A percentile compares a stretch with the other conserved stretches of the same genome.
Conservation (phyloP, 2,113 vertebrate species). For the Gracilinanus agilis region DNA sequence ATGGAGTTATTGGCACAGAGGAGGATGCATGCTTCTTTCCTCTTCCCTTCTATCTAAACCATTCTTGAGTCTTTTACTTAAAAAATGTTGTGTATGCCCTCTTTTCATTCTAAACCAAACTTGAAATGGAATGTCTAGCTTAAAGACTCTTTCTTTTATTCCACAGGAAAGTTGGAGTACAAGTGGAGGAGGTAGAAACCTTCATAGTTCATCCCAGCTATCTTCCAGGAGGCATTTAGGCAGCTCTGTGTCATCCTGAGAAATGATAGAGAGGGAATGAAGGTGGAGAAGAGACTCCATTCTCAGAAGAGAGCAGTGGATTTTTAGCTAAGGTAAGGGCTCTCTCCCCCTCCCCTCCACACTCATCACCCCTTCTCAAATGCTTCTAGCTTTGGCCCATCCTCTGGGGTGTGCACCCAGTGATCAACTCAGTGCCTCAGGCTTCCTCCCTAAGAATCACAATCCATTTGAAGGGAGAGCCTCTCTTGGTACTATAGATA, state of each 20-base stretch:
- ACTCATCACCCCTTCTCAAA: no score
- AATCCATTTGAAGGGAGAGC: not conserved
- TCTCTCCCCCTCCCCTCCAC: no score
- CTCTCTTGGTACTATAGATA: fast-evolving
- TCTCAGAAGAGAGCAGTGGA: no score
- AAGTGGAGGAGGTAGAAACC: not conserved
- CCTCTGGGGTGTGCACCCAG: no score
- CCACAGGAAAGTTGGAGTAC: not conserved
- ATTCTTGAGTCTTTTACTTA: not conserved
- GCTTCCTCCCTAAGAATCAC: no score
- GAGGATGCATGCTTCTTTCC: not conserved
- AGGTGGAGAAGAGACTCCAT: no score
- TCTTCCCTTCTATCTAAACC: not conserved
- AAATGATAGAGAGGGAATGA: no score
- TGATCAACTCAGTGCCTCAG: not conserved
- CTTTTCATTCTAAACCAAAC: not conserved
- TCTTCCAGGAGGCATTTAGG: not conserved
- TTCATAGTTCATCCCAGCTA: not conserved
- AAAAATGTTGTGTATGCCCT: not conserved
- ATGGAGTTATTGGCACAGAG: no score
- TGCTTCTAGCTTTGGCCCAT: no score
- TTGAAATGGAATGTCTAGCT: not conserved
- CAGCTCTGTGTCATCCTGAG: no score
- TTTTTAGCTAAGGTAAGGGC: no score
- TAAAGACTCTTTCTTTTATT: not conserved